A percentile compares a stretch with the other conserved stretches of the same genome.
These are phyloP conservation scores for Halcyon malimbica DNA, from an alignment of 2,113 vertebrate species.

Conservation along the genomic window DNA sequence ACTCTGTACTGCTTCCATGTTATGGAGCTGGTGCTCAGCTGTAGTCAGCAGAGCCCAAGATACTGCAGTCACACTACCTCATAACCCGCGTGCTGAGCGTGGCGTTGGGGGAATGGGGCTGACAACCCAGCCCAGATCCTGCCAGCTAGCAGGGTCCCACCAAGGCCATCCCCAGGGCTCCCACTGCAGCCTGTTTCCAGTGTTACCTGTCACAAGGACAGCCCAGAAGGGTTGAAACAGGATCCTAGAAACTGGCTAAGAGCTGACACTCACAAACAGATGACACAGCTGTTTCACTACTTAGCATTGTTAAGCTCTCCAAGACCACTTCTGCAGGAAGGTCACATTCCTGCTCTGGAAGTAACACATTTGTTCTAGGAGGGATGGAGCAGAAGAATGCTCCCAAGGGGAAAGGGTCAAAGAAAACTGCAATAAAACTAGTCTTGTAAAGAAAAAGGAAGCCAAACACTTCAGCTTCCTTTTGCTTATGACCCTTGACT, in stretches of 20 bases:
- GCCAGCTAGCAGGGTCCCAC: background rate
- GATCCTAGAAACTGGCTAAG: background rate
- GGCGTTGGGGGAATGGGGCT: background rate
- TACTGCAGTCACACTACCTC: background rate
- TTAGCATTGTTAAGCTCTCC: background rate
- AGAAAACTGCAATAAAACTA: background rate
- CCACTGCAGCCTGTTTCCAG: background rate
- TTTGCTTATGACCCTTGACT: background rate
- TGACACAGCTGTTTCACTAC: background rate
- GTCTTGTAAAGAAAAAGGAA: background rate
- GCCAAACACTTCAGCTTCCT: background rate
- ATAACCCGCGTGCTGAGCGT: background rate
- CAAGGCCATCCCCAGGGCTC: background rate
- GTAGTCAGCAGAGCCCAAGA: background rate
- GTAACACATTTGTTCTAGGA: background rate
- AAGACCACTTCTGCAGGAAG: slow-evolving; percentile 25
- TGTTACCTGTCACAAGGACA: background rate
- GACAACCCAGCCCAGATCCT: background rate
- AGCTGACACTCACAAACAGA: background rate
- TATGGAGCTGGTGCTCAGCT: background rate
- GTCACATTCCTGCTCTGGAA: slow-evolving; percentile 11
- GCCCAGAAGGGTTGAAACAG: background rate
- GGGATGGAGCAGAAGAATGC: background rate
- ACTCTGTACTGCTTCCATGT: background rate
- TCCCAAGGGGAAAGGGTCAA: background rate